Conservation (phyloP, 2,113 vertebrate species). For the Sander vitreus region DNA sequence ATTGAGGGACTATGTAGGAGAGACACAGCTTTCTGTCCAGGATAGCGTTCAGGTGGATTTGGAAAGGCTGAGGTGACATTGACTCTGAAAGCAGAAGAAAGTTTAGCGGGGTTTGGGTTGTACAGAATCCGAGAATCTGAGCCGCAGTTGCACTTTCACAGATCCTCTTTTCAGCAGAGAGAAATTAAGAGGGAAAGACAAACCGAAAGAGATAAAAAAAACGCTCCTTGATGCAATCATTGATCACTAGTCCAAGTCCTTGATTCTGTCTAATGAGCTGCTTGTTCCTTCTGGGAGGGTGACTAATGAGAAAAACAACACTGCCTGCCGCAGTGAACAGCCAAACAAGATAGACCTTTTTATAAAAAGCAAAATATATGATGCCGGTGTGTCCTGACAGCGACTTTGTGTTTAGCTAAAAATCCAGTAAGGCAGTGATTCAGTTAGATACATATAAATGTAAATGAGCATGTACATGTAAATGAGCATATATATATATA, state of each 20-base stretch:
- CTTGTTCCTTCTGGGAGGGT: conserved; percentile 64
- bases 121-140: not conserved
- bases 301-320: conserved; percentile 62
- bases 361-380: not conserved
- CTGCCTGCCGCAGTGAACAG: conserved; percentile 25
- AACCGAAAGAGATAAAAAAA: conserved; percentile 47
- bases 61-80: conserved; percentile 29
- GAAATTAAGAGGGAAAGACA: conserved; percentile 31
- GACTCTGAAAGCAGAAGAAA: conserved; percentile 27
- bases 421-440: conserved; percentile 19
- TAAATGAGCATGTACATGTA: too few species aligned
- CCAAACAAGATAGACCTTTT: conserved; percentile 37
- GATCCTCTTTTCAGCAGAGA: conserved; percentile 35
- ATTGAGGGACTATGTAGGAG: conserved; percentile 7
- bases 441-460: not conserved
- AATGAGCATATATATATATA: too few species aligned
- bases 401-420: not conserved
- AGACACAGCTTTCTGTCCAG: conserved; percentile 29
- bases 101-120: conserved; percentile 4
- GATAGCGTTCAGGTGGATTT: conserved; percentile 21
- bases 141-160: not conserved
- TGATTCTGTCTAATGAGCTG: conserved; percentile 74
- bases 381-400: not conserved
- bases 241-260: conserved; percentile 68
- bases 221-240: conserved; percentile 53